phyloP scores from a whole-genome alignment of 2,888 invertebrate genomes.

The Argyresthia goedartella region DNA sequence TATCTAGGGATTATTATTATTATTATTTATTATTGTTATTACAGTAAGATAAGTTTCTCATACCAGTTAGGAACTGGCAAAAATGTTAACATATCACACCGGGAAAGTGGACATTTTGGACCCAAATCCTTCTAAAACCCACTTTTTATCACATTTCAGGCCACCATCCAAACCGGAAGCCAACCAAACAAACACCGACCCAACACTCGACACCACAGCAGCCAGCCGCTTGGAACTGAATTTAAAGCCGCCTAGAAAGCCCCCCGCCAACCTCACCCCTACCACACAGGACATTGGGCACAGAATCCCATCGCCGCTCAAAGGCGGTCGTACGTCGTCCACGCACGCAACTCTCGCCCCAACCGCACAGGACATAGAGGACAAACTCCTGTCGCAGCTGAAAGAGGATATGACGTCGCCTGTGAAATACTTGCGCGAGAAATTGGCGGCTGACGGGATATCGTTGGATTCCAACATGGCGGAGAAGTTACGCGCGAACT shows the following conservation, averaged over 20 bases:
- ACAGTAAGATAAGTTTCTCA: no score
- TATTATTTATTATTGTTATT: no score
- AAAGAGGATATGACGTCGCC: constrained; percentile 24
- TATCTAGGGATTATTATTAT: no score
- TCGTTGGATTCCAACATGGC: constrained; percentile 18
- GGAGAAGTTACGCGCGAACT: constrained; percentile 22
- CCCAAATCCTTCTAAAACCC: no score
- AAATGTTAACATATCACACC: no score
- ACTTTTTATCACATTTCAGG: no score
- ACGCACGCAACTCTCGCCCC: neutral
- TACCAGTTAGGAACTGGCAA: no score
- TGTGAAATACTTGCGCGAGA: constrained; percentile 19
- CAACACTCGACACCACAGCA: constrained; percentile 13
- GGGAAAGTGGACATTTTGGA: no score
- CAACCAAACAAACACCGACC: neutral
- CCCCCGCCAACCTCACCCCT: neutral
- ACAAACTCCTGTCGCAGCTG: neutral
- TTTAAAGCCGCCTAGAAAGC: constrained; percentile 25
- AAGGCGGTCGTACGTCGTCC: neutral
- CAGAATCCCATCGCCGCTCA: neutral
- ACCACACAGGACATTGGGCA: neutral
- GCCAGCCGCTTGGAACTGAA: constrained; percentile 31
- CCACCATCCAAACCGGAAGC: neutral
- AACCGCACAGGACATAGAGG: neutral
- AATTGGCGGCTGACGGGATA: constrained; percentile 10